Evolutionary conservation across 2,888 invertebrate genomes (phyloP).

Genomic region (Athalia circularis): DNA sequence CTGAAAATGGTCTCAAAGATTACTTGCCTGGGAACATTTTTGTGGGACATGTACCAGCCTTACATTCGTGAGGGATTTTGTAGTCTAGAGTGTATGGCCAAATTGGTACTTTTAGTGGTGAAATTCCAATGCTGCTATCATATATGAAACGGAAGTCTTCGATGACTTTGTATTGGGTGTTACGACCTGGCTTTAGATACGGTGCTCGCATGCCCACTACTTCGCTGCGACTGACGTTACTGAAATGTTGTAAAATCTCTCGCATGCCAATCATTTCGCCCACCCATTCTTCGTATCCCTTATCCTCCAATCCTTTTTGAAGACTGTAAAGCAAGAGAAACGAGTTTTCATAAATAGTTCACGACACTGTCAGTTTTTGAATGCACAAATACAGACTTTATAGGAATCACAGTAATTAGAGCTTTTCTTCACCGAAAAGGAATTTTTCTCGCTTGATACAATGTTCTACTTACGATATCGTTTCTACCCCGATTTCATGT

Average conservation of each 20-base stretch:
- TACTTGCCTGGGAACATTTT: slow-evolving; percentile 88
- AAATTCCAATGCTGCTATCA: slow-evolving; percentile 93
- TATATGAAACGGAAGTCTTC: slow-evolving; percentile 95
- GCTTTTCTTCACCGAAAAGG: neutral
- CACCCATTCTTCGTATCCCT: slow-evolving; percentile 94
- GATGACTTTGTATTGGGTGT: slow-evolving; percentile 94
- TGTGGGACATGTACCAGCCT: slow-evolving; percentile 93
- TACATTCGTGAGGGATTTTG: slow-evolving; percentile 94
- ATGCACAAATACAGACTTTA: slow-evolving; percentile 24
- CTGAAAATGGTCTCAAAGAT: neutral
- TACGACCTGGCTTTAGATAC: slow-evolving; percentile 93
- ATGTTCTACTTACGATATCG: slow-evolving; percentile 80
- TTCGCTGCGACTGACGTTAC: slow-evolving; percentile 88
- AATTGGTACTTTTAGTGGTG: slow-evolving; percentile 85
- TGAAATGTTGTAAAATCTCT: slow-evolving; percentile 87
- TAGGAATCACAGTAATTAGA: neutral
- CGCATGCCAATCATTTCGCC: slow-evolving; percentile 97
- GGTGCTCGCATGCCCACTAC: slow-evolving; percentile 93
- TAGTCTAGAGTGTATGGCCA: slow-evolving; percentile 98
- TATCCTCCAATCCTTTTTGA: slow-evolving; percentile 90
- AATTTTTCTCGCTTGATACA: neutral
- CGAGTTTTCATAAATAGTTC: neutral
- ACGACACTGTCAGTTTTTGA: neutral
- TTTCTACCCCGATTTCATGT: slow-evolving; percentile 88
- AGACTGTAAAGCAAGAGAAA: slow-evolving; percentile 73